Conservation (phyloP, 1,140 invertebrate genomes). For the Drosophila micromelanica region DNA sequence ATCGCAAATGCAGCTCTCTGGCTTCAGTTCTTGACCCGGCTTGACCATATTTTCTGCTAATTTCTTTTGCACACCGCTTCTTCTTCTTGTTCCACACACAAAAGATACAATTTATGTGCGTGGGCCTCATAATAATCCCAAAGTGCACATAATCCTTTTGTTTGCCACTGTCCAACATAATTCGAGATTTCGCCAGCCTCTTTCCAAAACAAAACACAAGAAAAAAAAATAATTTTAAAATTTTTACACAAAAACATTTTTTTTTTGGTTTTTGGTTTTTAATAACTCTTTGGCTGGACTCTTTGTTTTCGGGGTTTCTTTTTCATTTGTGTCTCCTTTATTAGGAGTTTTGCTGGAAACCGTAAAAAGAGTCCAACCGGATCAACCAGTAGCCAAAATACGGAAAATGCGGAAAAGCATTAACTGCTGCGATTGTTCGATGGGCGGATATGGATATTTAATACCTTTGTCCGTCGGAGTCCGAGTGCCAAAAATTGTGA, state of each 20-base stretch:
- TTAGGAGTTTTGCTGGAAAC: slow-evolving; percentile 21
- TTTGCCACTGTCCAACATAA: slow-evolving; percentile 52
- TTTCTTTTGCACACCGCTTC: slow-evolving; percentile 48
- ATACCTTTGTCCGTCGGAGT: slow-evolving; percentile 54
- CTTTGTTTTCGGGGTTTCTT: neutral
- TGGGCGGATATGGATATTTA: slow-evolving; percentile 80
- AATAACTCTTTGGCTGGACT: slow-evolving; percentile 66
- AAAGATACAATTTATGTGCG: slow-evolving; percentile 54
- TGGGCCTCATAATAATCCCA: slow-evolving; percentile 69
- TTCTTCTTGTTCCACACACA: slow-evolving; percentile 32
- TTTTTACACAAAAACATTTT: slow-evolving; percentile 24
- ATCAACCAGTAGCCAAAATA: neutral
- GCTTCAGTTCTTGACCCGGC: slow-evolving; percentile 18
- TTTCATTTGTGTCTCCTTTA: neutral
- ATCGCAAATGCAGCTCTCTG: slow-evolving; percentile 54
- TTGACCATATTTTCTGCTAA: slow-evolving; percentile 72
- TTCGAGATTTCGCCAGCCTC: slow-evolving; percentile 42
- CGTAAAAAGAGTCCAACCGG: slow-evolving; percentile 31
- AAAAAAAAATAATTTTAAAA: slow-evolving; percentile 33
- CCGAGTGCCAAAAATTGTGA: slow-evolving; percentile 57
- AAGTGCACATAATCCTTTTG: slow-evolving; percentile 80
- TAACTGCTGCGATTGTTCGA: slow-evolving; percentile 67
- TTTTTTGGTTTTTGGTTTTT: slow-evolving; percentile 27
- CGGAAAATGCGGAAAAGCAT: slow-evolving; percentile 36
- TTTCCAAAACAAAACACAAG: slow-evolving; percentile 6